Evolutionary conservation across 1,140 invertebrate genomes (phyloP).

Genomic region (Zophobas morio): DNA sequence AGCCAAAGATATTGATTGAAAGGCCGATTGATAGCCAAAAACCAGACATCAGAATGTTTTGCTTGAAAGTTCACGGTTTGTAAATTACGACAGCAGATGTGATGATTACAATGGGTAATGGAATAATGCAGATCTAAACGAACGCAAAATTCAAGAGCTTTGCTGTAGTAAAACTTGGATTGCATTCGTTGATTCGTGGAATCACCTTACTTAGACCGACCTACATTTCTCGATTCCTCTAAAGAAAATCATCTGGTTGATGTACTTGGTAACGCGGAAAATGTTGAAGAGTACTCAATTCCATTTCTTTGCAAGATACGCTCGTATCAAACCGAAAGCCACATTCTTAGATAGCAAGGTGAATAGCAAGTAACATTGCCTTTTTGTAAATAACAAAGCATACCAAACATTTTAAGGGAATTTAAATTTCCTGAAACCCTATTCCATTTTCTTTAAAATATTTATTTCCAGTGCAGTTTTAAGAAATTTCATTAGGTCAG

Average conservation of each 20-base stretch:
- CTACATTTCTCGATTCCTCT: not conserved
- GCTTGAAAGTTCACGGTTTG: constrained; percentile 40
- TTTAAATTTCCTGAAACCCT: too few relatives aligned
- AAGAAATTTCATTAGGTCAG: too few relatives aligned
- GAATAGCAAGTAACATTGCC: too few relatives aligned
- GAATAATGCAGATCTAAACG: constrained; percentile 44
- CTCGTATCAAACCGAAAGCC: not conserved
- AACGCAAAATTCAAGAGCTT: constrained; percentile 2
- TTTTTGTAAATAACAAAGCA: too few relatives aligned
- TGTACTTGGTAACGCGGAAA: constrained; percentile 19
- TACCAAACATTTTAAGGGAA: too few relatives aligned
- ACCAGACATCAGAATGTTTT: constrained; percentile 22
- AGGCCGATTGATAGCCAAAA: not conserved
- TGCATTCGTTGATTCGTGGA: constrained; percentile 27
- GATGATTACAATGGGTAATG: constrained; percentile 46
- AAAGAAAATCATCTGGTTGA: constrained; percentile 36
- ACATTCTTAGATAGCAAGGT: not conserved
- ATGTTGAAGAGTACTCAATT: constrained; percentile 13
- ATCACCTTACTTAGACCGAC: constrained; percentile 15
- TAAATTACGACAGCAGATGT: constrained; percentile 47
- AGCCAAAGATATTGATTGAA: constrained; percentile 10
- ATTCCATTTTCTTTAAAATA: too few relatives aligned
- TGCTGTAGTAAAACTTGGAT: constrained; percentile 23
- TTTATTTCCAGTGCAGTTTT: too few relatives aligned
- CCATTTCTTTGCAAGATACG: not conserved